Conservation (phyloP, 2,888 invertebrate species). For the Chrysolina americana region DNA sequence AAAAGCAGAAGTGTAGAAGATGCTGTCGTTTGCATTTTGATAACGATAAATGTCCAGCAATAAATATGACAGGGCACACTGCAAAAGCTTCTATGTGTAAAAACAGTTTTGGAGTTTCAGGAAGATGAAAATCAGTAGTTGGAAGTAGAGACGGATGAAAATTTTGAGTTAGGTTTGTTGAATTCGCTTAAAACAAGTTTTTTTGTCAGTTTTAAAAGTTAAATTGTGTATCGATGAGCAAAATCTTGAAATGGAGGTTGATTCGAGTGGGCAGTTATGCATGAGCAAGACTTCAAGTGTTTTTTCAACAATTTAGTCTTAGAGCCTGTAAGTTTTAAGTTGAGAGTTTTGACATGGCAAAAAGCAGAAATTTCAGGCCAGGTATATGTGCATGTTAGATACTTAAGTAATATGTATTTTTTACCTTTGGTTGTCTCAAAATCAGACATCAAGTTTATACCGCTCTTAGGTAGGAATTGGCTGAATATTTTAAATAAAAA, state of each 20-base stretch:
- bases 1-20: constrained; percentile 6
- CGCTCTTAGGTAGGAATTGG: no score
- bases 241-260: not conserved
- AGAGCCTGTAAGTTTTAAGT: not conserved
- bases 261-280: not conserved
- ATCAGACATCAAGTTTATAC: no score
- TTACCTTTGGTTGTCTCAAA: constrained; percentile 19
- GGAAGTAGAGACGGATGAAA: not conserved
- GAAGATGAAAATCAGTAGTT: not conserved
- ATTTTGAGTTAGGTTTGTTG: not conserved
- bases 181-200: not conserved
- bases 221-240: not conserved
- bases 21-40: not conserved
- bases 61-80: constrained; percentile 25
- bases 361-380: constrained; percentile 15
- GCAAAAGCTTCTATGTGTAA: constrained; percentile 8
- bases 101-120: not conserved
- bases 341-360: not conserved
- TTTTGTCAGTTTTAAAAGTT: not conserved
- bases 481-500: no score
- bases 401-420: constrained; percentile 3
- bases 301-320: not conserved
- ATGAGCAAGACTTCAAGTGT: not conserved
- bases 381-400: constrained; percentile 16
- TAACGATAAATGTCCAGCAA: constrained; percentile 33